Percentiles rank a stretch among this genome's conserved stretches.
These are phyloP conservation scores for Tinamus major DNA, from an alignment of 2,797 vertebrate genomes.

Conservation along the genomic window DNA sequence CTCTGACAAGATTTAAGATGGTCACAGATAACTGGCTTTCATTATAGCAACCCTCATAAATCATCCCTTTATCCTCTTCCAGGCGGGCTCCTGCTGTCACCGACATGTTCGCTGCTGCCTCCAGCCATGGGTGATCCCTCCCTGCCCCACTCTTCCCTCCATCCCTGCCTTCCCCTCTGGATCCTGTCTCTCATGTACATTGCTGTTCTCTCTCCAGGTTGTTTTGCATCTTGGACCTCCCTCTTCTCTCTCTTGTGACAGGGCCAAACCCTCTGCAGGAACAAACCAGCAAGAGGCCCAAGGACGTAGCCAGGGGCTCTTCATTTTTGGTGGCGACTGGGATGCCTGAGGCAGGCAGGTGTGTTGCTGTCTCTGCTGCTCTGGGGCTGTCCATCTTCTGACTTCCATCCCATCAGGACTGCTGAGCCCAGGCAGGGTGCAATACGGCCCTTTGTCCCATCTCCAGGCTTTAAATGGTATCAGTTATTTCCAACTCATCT, in stretches of 20 bases:
- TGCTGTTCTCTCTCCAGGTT: background rate
- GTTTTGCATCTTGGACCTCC: fast-evolving
- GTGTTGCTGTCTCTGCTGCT: background rate
- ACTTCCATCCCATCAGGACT: background rate
- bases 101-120: fast-evolving
- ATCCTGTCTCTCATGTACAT: background rate
- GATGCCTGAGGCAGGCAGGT: too few relatives aligned
- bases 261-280: background rate
- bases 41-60: background rate
- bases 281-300: background rate
- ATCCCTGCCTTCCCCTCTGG: background rate
- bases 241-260: background rate
- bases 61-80: background rate
- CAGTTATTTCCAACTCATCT: background rate
- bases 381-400: fast-evolving
- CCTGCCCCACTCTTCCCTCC: fast-evolving
- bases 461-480: background rate
- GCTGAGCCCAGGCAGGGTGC: background rate
- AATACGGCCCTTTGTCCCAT: background rate
- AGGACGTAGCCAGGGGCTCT: background rate
- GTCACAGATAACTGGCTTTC: slow-evolving; percentile 17
- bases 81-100: fast-evolving
- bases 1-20: slow-evolving; percentile 12
- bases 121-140: fast-evolving
- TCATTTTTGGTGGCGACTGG: background rate